Percentiles rank a stretch among this genome's conserved stretches.
Evolutionary conservation across 2,888 invertebrate genomes (phyloP).

Genomic region (Leuctra nigra): DNA sequence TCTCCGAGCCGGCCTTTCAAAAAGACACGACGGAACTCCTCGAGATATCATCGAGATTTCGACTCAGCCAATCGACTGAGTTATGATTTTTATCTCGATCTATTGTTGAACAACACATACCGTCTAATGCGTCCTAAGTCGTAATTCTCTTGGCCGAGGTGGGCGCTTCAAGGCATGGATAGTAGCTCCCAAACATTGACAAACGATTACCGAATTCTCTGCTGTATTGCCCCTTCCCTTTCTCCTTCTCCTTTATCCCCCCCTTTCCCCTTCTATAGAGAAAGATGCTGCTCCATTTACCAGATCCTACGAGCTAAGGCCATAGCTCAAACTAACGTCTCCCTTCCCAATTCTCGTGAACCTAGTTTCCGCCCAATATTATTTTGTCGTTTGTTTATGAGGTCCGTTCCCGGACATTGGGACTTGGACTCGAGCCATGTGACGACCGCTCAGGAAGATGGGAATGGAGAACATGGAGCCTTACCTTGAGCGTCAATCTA

Average conservation of each 20-base stretch:
- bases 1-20: too few relatives aligned
- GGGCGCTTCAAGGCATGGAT: neutral
- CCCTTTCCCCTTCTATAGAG: neutral
- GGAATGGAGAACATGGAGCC: too few relatives aligned
- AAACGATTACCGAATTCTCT: neutral
- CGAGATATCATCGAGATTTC: too few relatives aligned
- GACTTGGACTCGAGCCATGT: slow-evolving; percentile 18
- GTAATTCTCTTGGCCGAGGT: neutral
- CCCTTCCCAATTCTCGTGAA: slow-evolving; percentile 7
- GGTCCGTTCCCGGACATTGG: slow-evolving; percentile 25
- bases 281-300: slow-evolving; percentile 5
- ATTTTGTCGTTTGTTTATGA: slow-evolving; percentile 29
- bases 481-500: too few relatives aligned
- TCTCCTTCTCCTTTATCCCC: neutral
- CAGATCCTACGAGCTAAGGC: neutral
- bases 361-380: slow-evolving; percentile 26
- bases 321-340: slow-evolving; percentile 16
- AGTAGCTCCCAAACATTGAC: slow-evolving; percentile 2
- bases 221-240: neutral
- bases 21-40: too few relatives aligned
- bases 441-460: neutral
- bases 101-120: too few relatives aligned
- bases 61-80: too few relatives aligned
- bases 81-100: too few relatives aligned
- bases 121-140: too few relatives aligned